Evolutionary conservation across 2,888 invertebrate genomes (phyloP).

Genomic region (Mesoligia furuncula): DNA sequence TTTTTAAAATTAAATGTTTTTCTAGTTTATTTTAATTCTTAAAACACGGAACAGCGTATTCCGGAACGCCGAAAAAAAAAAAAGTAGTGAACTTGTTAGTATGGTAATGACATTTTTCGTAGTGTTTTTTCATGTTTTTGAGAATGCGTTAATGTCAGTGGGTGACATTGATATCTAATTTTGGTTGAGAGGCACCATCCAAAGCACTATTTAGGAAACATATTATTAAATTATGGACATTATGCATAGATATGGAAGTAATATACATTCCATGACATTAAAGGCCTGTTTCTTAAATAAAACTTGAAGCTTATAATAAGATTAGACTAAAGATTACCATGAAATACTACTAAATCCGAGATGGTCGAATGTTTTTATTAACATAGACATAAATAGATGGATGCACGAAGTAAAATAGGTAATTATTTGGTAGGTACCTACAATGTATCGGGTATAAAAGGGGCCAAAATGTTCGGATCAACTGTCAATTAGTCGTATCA

Average conservation of each 20-base stretch:
- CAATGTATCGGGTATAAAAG: background rate
- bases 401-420: slow-evolving; percentile 16
- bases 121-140: slow-evolving; percentile 28
- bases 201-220: background rate
- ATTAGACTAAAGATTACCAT: background rate
- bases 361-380: background rate
- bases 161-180: slow-evolving; percentile 48
- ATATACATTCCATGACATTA: slow-evolving; percentile 8
- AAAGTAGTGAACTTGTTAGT: background rate
- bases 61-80: background rate
- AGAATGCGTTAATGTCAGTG: slow-evolving; percentile 45
- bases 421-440: background rate
- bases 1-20: background rate
- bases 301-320: background rate
- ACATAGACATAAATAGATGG: background rate
- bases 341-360: background rate
- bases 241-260: background rate
- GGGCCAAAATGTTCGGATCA: slow-evolving; percentile 35
- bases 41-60: background rate
- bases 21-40: background rate
- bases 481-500: slow-evolving; percentile 42
- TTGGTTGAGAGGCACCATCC: background rate
- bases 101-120: slow-evolving; percentile 4
- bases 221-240: background rate
- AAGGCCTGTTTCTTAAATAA: background rate